Base-by-base conservation (phyloP, 2,888 invertebrate species). In the Harpalus rufipes region DNA sequence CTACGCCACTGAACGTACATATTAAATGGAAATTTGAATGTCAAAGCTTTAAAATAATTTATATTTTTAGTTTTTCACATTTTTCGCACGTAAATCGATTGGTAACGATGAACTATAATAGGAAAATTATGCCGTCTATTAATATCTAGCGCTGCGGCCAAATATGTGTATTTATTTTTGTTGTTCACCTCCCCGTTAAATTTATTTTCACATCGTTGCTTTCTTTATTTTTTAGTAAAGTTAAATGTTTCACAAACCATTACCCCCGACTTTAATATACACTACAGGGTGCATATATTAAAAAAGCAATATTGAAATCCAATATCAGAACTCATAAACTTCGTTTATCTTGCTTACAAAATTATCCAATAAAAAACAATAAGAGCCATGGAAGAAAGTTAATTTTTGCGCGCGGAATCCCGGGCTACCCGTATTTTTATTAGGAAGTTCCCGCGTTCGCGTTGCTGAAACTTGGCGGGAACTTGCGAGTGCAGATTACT, bases 321-420 rank as follows among this genome's bases (percentile, higher is more conserved):
- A 81, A 81, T 81, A 81, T 44, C 63, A 41, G 18, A 81, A 41
- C 61, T 61, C 65, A 81, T 81, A 81, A 81, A 81, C 16, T 81
- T 65, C 51, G 65, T 63, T 81, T 81, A 81, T 65, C 81, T 65
- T 65, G 44, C 44, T 6, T 21, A 25, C 44, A 16, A 65, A 65
- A 81, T 81, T 81, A 81, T 81, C 63, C 63, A 81, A 81, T 81
- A 81, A 81, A 81, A 65, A 81, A 81, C 81, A 81, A 81, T 81
- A 65, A 81, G 81, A 81, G 10, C 44, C 65, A 6, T 14, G 78
- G 58, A 81, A 81, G 41, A 81, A 81, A 81, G 25, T 81, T 81
- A 81, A 81, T 81, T 81, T 80, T 80, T 80, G 79, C 16, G 14
- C 78, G 16, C 44, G 51, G 41, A 76, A 76, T 76, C 79, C 61